Evolutionary conservation across 2,888 invertebrate species (phyloP).

Genomic region (Fragum fragum): DNA sequence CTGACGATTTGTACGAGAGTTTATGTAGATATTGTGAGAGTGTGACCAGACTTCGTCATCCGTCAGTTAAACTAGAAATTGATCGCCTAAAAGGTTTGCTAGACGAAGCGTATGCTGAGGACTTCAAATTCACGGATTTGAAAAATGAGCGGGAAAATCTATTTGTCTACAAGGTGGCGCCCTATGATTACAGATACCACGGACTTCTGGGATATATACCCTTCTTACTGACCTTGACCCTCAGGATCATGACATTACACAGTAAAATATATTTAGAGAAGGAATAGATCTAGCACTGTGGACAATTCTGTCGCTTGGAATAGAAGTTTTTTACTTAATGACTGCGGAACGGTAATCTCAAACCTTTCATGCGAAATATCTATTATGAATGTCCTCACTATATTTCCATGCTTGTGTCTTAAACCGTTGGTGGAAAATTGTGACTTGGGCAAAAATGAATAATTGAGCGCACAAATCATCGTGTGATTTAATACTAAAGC

Average conservation of each 20-base stretch:
- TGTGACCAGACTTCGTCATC: constrained; percentile 78
- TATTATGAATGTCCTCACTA: too few relatives aligned
- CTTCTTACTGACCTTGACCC: constrained; percentile 75
- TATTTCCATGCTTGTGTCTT: too few relatives aligned
- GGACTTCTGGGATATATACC: constrained; percentile 82
- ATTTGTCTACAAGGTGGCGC: constrained; percentile 81
- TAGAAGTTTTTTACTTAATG: too few relatives aligned
- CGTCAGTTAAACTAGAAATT: constrained; percentile 75
- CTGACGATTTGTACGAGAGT: constrained; percentile 73
- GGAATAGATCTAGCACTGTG: constrained; percentile 33
- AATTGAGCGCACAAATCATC: too few relatives aligned
- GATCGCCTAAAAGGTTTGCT: constrained; percentile 76
- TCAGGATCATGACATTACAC: constrained; percentile 76
- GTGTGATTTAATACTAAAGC: too few relatives aligned
- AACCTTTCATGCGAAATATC: too few relatives aligned
- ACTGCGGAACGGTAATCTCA: too few relatives aligned
- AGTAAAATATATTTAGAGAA: constrained; percentile 79
- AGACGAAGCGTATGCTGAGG: constrained; percentile 70
- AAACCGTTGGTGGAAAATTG: too few relatives aligned
- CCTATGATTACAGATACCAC: constrained; percentile 77
- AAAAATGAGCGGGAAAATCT: constrained; percentile 81
- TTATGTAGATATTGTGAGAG: constrained; percentile 76
- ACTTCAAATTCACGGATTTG: constrained; percentile 78
- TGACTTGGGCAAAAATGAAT: too few relatives aligned
- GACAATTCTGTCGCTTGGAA: too few relatives aligned